Percentiles rank a stretch among this genome's conserved stretches.
Evolutionary conservation across 2,888 invertebrate species (phyloP).

Genomic region (Drosophila buzzatii): DNA sequence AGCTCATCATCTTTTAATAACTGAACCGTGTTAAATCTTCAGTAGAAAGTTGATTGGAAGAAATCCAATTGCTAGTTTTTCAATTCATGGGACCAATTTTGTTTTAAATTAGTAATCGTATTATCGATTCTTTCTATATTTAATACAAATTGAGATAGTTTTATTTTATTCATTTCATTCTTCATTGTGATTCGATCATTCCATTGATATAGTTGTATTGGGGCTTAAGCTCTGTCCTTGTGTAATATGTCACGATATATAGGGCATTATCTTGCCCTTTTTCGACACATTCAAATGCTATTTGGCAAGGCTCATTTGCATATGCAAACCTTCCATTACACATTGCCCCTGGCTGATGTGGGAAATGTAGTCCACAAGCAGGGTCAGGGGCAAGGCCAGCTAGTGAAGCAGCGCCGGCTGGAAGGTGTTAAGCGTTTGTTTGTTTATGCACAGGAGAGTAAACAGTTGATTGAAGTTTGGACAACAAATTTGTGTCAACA

Average conservation of each 20-base stretch:
- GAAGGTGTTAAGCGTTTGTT: not conserved
- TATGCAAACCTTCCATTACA: conserved; percentile 50
- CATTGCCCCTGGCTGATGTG: conserved; percentile 14
- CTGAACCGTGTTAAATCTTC: too few relatives aligned
- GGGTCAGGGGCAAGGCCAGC: not conserved
- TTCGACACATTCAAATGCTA: not conserved
- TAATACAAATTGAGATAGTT: too few relatives aligned
- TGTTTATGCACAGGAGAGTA: conserved; percentile 25
- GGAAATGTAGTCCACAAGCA: not conserved
- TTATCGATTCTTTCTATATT: too few relatives aligned
- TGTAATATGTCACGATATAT: not conserved
- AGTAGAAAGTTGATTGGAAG: too few relatives aligned
- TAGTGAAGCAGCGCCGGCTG: not conserved
- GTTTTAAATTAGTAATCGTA: too few relatives aligned
- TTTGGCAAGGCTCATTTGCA: conserved; percentile 45
- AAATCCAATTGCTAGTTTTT: too few relatives aligned
- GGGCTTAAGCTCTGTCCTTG: too few relatives aligned
- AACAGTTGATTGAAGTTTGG: conserved; percentile 47
- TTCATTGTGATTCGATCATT: not conserved
- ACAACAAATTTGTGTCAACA: conserved; percentile 46
- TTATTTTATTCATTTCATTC: too few relatives aligned
- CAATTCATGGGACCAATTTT: too few relatives aligned
- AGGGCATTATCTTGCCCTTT: not conserved
- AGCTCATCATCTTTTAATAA: too few relatives aligned
- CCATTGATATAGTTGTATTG: not conserved